These are phyloP conservation scores for Zele albiditarsus DNA, from an alignment of 2,888 invertebrate genomes.

Conservation along the genomic window DNA sequence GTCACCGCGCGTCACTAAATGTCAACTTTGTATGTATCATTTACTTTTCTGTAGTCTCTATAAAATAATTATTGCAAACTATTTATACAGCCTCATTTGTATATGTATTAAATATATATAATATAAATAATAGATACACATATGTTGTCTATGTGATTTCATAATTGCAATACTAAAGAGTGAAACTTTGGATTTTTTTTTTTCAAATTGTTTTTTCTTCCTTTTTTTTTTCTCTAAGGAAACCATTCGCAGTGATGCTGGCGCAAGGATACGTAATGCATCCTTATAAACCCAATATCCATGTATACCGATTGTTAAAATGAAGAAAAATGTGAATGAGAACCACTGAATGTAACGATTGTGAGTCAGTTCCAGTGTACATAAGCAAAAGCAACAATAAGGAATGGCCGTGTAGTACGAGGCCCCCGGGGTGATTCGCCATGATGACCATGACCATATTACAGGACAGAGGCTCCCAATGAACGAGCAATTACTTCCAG, in stretches of 20 bases:
- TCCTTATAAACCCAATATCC: background rate
- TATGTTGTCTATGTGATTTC: background rate
- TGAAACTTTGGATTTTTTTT: background rate
- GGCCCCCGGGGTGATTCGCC: constrained; percentile 69
- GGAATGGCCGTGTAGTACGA: constrained; percentile 52
- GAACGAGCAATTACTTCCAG: constrained; percentile 49
- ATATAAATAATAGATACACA: background rate
- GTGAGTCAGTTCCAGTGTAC: constrained; percentile 61
- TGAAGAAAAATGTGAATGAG: constrained; percentile 50
- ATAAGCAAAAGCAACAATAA: constrained; percentile 47
- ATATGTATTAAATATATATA: background rate
- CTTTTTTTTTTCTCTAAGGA: background rate
- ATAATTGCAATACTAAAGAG: background rate
- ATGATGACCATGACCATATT: constrained; percentile 70
- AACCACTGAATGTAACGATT: constrained; percentile 58
- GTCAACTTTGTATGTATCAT: constrained; percentile 23
- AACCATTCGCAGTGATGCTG: background rate
- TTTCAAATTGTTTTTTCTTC: background rate
- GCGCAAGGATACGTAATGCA: constrained; percentile 14
- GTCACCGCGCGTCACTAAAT: constrained; percentile 52
- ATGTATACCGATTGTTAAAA: constrained; percentile 26
- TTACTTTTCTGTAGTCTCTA: background rate
- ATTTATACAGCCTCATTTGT: background rate
- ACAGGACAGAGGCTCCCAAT: constrained; percentile 66
- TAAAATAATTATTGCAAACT: background rate